Base-by-base conservation (phyloP, 2,797 vertebrate genomes). In the Vultur gryphus region DNA sequence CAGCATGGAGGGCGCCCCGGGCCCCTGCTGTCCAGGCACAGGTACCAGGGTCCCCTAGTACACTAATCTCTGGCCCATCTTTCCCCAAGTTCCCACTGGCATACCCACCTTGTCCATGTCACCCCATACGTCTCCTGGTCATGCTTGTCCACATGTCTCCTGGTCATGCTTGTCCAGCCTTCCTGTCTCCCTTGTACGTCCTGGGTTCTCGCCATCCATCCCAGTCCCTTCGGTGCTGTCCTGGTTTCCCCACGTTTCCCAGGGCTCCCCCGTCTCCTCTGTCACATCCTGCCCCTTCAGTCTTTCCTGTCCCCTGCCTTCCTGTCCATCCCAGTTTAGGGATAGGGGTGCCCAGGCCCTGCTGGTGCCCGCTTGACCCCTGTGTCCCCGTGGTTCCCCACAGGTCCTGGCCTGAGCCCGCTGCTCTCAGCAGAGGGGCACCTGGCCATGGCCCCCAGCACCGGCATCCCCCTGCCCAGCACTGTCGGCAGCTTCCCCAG, bases 1-100 rank as follows among this genome's bases (percentile, higher is more conserved):
- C 80, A 99, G 99, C 97, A 99, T 99, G 98, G 99, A 99, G 98
- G 98, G 97, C 61, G 97, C 59, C 23, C 55, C 98, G 71, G 98
- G 98, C 71, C 98, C 98, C 83, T 84, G 97, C 84, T 90, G 93
- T 96, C 97, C 98, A 92, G 97, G 97, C 93, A 92, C 98, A 98
- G 99, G 99, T 99, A 93, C 33, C 11, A 10, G 20, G 23, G 55
- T 43, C 13, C 29, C 75, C n/a, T 59, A 37, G 28, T 18, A 25
- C 7, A 4, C 35, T 33, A 11, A 35, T 13, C 31, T 41, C 16
- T 20, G 25, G 39, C 14, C 8, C 1, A 0, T n/a, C 59, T 18
- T 24, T 20, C 10, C 17, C 8, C n/a, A 7, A 2, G 54, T n/a
- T 49, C 31, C 15, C 1, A 2, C 37, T 29, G 37, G 28, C 14